Evolutionary conservation across 2,113 vertebrate genomes (phyloP).

Genomic region (Taurulus bubalis): DNA sequence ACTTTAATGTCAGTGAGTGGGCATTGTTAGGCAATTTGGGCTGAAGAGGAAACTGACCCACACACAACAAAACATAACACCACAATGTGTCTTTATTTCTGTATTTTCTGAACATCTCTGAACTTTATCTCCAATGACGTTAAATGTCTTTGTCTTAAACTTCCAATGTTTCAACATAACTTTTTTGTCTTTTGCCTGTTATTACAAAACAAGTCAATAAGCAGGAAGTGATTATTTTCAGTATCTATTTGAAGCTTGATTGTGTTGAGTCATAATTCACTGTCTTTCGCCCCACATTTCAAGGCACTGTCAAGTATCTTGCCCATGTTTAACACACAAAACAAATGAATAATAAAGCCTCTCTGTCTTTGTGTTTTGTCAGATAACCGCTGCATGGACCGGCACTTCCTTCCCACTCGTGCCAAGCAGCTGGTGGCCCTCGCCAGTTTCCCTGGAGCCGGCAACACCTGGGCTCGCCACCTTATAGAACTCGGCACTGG

Average conservation of each 20-base stretch:
- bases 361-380: conserved; percentile 24
- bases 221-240: conserved; percentile 10
- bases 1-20: neutral
- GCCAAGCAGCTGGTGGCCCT: conserved; percentile 91
- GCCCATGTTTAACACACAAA: neutral
- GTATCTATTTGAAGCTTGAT: conserved; percentile 14
- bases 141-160: neutral
- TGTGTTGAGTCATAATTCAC: neutral
- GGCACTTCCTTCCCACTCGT: conserved; percentile 90
- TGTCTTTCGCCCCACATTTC: neutral
- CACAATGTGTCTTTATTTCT: neutral
- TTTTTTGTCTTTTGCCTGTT: neutral
- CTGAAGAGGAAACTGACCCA: neutral
- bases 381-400: conserved; percentile 99
- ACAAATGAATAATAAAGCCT: conserved; percentile 1
- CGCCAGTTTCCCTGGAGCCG: conserved; percentile 95
- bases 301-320: neutral
- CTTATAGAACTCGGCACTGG: conserved; percentile 96
- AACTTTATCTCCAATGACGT: conserved; percentile 6
- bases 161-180: conserved; percentile 29
- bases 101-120: neutral
- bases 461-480: conserved; percentile 98
- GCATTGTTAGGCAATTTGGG: neutral
- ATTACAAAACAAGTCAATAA: neutral
- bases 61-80: neutral